phyloP scores from a whole-genome alignment of 2,797 vertebrate species.

The Geotrypetes seraphini region DNA sequence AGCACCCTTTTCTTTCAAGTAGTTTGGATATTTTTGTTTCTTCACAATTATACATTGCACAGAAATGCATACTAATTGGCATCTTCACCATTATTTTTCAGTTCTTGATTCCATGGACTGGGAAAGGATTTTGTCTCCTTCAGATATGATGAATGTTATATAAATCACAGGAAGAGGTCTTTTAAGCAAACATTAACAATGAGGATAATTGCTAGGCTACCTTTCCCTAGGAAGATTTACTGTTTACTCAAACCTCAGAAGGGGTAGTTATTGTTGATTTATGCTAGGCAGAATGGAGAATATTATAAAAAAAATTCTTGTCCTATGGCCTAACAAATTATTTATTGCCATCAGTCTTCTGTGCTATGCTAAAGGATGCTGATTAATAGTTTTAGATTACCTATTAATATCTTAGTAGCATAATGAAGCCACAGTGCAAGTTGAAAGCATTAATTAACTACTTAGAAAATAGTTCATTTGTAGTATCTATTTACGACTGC shows the following conservation, averaged over 20 bases:
- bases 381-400: constrained; percentile 8
- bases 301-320: constrained; percentile 14
- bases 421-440: neutral
- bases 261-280: constrained; percentile 25
- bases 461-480: neutral
- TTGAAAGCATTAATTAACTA: neutral
- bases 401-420: neutral
- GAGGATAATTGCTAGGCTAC: neutral
- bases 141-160: constrained; percentile 7
- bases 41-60: too few species aligned
- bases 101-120: too few species aligned
- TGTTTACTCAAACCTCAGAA: constrained; percentile 10
- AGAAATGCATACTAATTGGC: too few species aligned
- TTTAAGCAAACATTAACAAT: constrained; percentile 1
- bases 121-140: constrained; percentile 17
- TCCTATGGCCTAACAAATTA: constrained; percentile 11
- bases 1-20: too few species aligned
- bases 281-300: constrained; percentile 10
- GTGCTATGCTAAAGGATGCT: constrained; percentile 6
- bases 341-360: constrained; percentile 21
- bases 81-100: too few species aligned
- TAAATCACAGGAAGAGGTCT: constrained; percentile 18
- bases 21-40: too few species aligned
- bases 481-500: neutral
- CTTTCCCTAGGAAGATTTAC: constrained; percentile 20